Base-by-base conservation (phyloP, 2,888 invertebrate species). In the Cristatella mucedo region DNA sequence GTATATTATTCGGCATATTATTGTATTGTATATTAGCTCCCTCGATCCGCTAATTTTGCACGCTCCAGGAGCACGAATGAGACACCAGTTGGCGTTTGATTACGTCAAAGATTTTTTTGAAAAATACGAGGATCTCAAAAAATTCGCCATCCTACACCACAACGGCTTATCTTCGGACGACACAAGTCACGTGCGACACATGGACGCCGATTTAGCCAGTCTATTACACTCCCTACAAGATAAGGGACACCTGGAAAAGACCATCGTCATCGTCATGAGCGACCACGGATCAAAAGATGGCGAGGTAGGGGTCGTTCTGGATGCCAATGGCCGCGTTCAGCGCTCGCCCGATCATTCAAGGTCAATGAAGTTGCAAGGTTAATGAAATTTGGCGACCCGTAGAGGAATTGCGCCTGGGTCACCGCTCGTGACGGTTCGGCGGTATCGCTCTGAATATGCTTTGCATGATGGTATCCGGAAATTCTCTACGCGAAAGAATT, bases 131-230 rank as follows among this genome's bases (percentile, higher is more conserved):
- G 52, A 49, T 22, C 49, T 53, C 9, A 52, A 56, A 1, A 59
- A 57, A 42, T 61, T 60, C 46, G 53, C 55, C 6, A 51, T 60
- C 21, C 47, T 48, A 16, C 56, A 58, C 42, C 48, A 53, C 9
- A 49, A 51, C 13, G 59, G 60, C 33, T 43, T 60, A 13, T 54
- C 58, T 0, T 59, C 58, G 33, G 51, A 49, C 45, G 53, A 56
- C 38, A 57, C 57, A 44, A 57, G 59, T 43, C 59, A 57, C 1
- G 55, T 50, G 2, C 49, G 59, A 36, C 54, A 57, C 40, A 45
- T 56, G 13, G 61, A 60, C 33, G 45, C 46, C 26, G 59, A 59
- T 40, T 46, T 61, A 30, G 45, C 46, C 26, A 58, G 58, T 40
- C 46, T 61, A 30, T 34, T 46, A 2, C 34, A 45, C 1, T 52